Percentiles rank a stretch among this genome's conserved stretches.
Evolutionary conservation across 2,797 vertebrate species (phyloP).

Genomic region (Sebastes paucispinis): DNA sequence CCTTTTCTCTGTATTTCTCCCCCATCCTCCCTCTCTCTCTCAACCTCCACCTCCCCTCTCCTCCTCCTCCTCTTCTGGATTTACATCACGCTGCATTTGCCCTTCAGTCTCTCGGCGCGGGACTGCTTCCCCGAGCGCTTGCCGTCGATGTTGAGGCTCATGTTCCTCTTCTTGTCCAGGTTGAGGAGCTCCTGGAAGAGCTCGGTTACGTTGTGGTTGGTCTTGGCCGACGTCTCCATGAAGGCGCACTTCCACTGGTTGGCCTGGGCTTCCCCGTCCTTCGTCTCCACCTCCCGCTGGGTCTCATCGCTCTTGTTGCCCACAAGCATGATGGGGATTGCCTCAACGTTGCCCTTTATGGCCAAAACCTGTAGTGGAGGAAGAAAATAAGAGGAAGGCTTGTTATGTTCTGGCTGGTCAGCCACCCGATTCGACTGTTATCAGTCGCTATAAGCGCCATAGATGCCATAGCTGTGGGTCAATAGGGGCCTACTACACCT

Average conservation of each 20-base stretch:
- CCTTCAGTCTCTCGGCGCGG: conserved; percentile 94
- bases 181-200: conserved; percentile 98
- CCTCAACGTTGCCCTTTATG: conserved; percentile 94
- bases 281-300: conserved; percentile 92
- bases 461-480: no score
- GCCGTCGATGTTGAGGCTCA: conserved; percentile 95
- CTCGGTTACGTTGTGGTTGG: conserved; percentile 98
- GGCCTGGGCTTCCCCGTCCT: conserved; percentile 92
- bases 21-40: neutral
- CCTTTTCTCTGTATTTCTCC: conserved; percentile 11
- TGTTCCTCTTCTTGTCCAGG: conserved; percentile 94
- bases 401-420: neutral
- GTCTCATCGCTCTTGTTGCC: conserved; percentile 98
- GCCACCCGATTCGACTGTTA: no score
- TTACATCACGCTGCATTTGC: conserved; percentile 96
- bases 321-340: conserved; percentile 96
- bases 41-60: neutral
- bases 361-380: conserved; percentile 83
- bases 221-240: conserved; percentile 99
- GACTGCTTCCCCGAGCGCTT: conserved; percentile 95
- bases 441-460: no score
- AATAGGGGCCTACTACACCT: no score
- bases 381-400: neutral
- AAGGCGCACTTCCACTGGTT: conserved; percentile 97
- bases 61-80: conserved; percentile 8